These are phyloP conservation scores for Neuroterus valhalla DNA, from an alignment of 1,140 invertebrate genomes.

Conservation along the genomic window DNA sequence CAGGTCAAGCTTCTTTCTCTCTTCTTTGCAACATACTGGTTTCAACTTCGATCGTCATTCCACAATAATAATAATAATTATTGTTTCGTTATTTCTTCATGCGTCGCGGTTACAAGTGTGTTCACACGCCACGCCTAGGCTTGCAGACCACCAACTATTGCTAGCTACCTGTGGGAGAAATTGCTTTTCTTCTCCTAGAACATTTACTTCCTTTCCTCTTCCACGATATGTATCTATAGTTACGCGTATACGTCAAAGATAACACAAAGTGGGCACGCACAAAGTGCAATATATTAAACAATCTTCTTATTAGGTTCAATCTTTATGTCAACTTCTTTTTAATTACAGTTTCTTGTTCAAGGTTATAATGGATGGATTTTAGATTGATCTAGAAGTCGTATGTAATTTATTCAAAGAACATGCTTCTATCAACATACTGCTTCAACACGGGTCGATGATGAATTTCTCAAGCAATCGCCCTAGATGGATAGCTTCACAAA, in stretches of 20 bases:
- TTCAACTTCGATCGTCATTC: constrained; percentile 46
- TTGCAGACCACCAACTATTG: constrained; percentile 51
- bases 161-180: constrained; percentile 50
- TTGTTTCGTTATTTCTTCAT: constrained; percentile 57
- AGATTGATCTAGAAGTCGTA: too few relatives aligned
- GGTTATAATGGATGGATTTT: too few relatives aligned
- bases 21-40: too few relatives aligned
- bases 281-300: not conserved
- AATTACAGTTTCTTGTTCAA: too few relatives aligned
- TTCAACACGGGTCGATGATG: too few relatives aligned
- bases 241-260: constrained; percentile 15
- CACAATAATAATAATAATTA: constrained; percentile 55
- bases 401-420: too few relatives aligned
- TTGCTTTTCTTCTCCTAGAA: constrained; percentile 49
- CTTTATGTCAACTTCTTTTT: constrained; percentile 3
- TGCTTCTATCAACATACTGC: too few relatives aligned
- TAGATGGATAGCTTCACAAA: too few relatives aligned
- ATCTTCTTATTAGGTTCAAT: constrained; percentile 9
- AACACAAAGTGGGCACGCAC: constrained; percentile 1
- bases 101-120: constrained; percentile 52
- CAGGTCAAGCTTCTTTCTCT: too few relatives aligned
- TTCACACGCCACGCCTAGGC: constrained; percentile 55
- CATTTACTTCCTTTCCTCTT: constrained; percentile 48
- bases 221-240: constrained; percentile 5
- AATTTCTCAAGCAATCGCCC: too few relatives aligned